Evolutionary conservation across 2,888 invertebrate species (phyloP), one percentile per base, ranked within the genome.

Genomic region (Tenthredo scrophulariae): DNA sequence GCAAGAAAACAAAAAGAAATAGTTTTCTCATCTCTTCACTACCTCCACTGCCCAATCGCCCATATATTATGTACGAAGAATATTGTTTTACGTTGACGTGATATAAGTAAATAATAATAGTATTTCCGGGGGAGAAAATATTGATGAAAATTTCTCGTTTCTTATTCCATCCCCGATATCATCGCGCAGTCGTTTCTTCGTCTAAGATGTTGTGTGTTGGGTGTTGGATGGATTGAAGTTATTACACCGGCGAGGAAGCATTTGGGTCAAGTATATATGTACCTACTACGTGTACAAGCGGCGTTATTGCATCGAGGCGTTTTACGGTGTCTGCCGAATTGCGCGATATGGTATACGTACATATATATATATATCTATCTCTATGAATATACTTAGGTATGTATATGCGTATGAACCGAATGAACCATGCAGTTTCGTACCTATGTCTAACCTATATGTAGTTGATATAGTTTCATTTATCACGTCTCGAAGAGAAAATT

Each of bases 221-320:
- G 54, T 54, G 54, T n/a, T 18, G 22, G 62, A 22, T 26, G 62
- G 62, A 62, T 62, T 62, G 62, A 62, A 62, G 26, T 62, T 74
- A 37, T 43, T 40, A 37, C 40, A 74, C 72, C 72, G 40, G 40
- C 26, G 72, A 74, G 72, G 26, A 74, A 74, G 43, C 72, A 74
- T 74, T 74, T 74, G 72, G 72, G 72, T 74, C 72, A 43, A 74
- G 72, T 77, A 62, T 62, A 62, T 62, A 62, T 62, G 62, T 62
- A 22, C 58, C 18, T 62, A 62, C 62, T 62, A 62, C 62, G 62
- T 54, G 54, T 54, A 54, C 54, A 54, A 54, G 54, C 54, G 54
- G 54, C 54, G 54, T 54, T 54, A 54, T 54, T 54, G 54, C 54
- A 54, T 54, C 54, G 54, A 54, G 54, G 54, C 54, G 54, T 54